Percentiles rank a stretch among this genome's conserved stretches.
Conservation (phyloP, 2,113 vertebrate species). For the Phyllostomus hastatus region DNA sequence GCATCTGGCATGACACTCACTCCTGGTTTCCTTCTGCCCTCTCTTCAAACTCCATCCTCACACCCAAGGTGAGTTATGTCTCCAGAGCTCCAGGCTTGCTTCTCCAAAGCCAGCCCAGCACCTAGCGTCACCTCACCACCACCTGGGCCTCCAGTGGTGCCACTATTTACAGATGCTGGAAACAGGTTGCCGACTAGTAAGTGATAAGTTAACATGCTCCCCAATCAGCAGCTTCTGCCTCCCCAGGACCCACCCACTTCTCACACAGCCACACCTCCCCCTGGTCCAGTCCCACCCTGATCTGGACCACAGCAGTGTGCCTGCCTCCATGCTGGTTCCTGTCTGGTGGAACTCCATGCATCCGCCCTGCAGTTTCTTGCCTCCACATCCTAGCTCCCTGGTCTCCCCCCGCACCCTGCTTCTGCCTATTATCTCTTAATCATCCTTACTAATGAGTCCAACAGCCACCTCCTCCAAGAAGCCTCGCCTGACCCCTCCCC, state of each 20-base stretch:
- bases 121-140: accelerated
- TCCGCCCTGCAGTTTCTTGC: neutral
- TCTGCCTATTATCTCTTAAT: neutral
- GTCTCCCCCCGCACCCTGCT: neutral
- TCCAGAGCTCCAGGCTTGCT: neutral
- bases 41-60: neutral
- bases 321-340: neutral
- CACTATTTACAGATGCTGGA: neutral
- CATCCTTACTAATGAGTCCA: neutral
- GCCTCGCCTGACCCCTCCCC: neutral
- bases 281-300: too few species aligned
- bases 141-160: neutral
- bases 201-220: too few species aligned
- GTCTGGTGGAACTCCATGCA: neutral
- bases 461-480: neutral
- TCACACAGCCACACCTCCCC: neutral
- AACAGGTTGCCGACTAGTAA: neutral
- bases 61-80: neutral
- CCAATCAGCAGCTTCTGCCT: neutral
- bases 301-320: neutral
- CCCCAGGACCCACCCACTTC: neutral
- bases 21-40: neutral
- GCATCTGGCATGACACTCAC: neutral
- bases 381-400: neutral
- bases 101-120: neutral